Conservation (phyloP, 2,888 invertebrate species). For the Microctonus aethiopoides region DNA sequence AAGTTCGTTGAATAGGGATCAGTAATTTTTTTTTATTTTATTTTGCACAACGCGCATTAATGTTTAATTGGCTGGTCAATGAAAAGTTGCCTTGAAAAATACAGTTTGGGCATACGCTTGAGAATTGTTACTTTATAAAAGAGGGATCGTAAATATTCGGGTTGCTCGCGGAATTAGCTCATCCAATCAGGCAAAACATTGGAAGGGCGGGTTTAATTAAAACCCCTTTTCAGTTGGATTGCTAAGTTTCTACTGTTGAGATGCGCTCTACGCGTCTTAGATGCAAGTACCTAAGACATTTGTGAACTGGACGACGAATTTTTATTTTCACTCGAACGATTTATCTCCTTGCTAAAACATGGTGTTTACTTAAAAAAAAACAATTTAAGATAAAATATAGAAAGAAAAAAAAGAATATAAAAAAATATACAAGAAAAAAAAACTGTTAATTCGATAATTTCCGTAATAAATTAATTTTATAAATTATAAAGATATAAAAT, state of each 20-base stretch:
- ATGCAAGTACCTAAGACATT: constrained; percentile 20
- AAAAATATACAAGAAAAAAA: background rate
- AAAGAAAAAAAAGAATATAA: no score
- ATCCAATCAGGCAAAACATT: constrained; percentile 65
- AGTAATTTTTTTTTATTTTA: background rate
- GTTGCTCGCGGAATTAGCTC: constrained; percentile 53
- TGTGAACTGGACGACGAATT: background rate
- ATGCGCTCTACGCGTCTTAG: constrained; percentile 21
- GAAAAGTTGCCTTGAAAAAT: constrained; percentile 19
- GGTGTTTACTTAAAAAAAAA: no score
- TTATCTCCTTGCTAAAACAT: constrained; percentile 1
- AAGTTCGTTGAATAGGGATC: background rate
- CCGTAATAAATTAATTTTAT: background rate
- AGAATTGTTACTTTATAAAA: constrained; percentile 36
- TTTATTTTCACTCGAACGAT: constrained; percentile 2
- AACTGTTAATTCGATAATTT: background rate
- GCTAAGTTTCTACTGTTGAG: constrained; percentile 45
- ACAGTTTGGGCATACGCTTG: constrained; percentile 21
- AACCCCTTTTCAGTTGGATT: constrained; percentile 57
- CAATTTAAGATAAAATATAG: no score
- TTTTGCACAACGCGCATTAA: constrained; percentile 34
- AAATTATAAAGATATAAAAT: constrained; percentile 18
- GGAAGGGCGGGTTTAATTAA: constrained; percentile 67
- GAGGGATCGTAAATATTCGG: constrained; percentile 59
- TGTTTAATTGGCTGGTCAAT: constrained; percentile 30